Conservation (phyloP, 2,797 vertebrate species). For the Xenopus petersii region DNA sequence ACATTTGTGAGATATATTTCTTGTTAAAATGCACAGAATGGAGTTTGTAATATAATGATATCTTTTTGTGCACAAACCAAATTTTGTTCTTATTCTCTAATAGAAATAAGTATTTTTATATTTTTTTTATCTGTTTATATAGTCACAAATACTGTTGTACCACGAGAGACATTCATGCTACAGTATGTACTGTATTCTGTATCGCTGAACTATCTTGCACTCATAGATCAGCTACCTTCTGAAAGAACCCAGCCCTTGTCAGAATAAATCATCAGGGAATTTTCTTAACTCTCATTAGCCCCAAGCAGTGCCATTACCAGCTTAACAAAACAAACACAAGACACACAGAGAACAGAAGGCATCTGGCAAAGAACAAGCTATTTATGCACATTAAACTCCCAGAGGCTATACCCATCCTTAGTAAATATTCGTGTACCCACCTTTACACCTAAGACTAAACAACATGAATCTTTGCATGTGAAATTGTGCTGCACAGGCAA, state of each 20-base stretch:
- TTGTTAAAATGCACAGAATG: too few species aligned
- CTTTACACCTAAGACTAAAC: neutral
- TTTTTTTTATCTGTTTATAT: too few species aligned
- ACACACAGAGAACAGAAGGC: neutral
- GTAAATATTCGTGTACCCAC: constrained; percentile 27
- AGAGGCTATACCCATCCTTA: neutral
- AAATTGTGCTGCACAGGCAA: neutral
- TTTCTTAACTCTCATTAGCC: constrained; percentile 7
- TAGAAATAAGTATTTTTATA: too few species aligned
- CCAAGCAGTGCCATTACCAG: constrained; percentile 9
- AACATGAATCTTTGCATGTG: neutral
- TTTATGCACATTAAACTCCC: neutral
- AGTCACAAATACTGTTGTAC: too few species aligned
- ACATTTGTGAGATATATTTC: too few species aligned
- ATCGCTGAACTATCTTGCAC: neutral
- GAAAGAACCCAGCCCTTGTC: constrained; percentile 8
- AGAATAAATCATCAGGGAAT: constrained; percentile 10
- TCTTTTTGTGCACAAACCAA: too few species aligned
- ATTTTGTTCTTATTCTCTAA: too few species aligned
- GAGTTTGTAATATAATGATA: too few species aligned
- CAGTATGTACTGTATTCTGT: too few species aligned
- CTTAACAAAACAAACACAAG: neutral
- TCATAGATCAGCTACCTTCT: constrained; percentile 1
- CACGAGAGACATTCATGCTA: too few species aligned
- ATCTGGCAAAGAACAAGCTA: neutral